Evolutionary conservation across 2,113 vertebrate genomes (phyloP).

Genomic region (Oxygymnocypris stewartii): DNA sequence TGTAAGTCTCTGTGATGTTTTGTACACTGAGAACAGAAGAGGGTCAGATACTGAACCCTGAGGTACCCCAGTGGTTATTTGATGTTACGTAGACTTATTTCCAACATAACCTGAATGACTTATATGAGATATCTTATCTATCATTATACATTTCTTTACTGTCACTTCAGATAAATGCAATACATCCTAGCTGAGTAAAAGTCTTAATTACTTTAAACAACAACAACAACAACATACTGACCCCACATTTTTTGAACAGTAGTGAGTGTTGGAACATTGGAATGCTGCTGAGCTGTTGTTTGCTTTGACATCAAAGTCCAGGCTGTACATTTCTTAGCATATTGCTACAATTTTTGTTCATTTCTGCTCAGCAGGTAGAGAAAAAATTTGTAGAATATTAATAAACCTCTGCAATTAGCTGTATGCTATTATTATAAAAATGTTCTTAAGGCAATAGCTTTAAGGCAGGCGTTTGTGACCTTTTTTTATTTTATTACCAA

Average conservation of each 20-base stretch:
- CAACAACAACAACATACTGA: background rate
- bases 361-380: background rate
- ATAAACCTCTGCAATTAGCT: background rate
- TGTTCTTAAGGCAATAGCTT: background rate
- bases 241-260: background rate
- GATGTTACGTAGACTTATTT: no score
- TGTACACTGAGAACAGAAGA: no score
- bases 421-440: background rate
- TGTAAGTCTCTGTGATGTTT: no score
- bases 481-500: background rate
- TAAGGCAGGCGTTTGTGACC: background rate
- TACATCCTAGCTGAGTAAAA: background rate
- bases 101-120: no score
- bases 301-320: background rate
- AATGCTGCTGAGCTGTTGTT: background rate
- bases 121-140: background rate
- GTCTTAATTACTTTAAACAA: background rate
- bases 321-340: background rate
- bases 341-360: background rate
- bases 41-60: no score
- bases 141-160: background rate
- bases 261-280: background rate
- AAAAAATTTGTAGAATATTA: background rate
- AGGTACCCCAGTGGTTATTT: no score
- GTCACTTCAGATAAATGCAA: background rate